Percentiles rank a stretch among this genome's conserved stretches.
Evolutionary conservation across 2,797 vertebrate species (phyloP).

Genomic region (Prunella strophiata): DNA sequence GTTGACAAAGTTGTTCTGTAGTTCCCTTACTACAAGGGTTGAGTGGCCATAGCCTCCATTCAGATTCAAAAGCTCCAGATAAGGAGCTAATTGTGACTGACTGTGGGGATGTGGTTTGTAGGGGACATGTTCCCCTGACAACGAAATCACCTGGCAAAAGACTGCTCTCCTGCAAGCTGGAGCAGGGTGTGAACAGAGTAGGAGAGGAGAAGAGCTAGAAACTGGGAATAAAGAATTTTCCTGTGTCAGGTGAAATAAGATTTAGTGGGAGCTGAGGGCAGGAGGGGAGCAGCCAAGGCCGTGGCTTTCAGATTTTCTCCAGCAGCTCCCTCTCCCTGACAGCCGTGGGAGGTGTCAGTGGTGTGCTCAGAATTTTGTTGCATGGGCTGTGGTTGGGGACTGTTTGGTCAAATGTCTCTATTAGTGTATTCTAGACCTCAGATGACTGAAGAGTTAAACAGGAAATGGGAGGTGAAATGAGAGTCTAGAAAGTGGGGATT

Average conservation of each 20-base stretch:
- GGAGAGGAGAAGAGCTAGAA: background rate
- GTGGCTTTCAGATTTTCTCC: background rate
- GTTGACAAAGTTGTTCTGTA: background rate
- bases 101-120: background rate
- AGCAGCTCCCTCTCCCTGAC: background rate
- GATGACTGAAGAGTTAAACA: background rate
- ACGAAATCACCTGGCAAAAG: background rate
- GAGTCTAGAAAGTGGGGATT: background rate
- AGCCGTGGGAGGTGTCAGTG: background rate
- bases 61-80: background rate
- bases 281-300: fast-evolving
- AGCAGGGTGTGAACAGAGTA: background rate
- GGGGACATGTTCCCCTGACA: background rate
- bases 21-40: background rate
- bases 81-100: background rate
- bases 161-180: background rate
- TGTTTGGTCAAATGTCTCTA: background rate
- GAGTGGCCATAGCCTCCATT: background rate
- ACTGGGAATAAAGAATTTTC: background rate
- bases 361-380: background rate
- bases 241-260: background rate
- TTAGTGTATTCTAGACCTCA: background rate
- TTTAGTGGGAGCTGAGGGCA: background rate
- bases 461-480: background rate
- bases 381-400: background rate